Evolutionary conservation across 2,888 invertebrate genomes (phyloP).

Genomic region (Schizotus pectinicornis): DNA sequence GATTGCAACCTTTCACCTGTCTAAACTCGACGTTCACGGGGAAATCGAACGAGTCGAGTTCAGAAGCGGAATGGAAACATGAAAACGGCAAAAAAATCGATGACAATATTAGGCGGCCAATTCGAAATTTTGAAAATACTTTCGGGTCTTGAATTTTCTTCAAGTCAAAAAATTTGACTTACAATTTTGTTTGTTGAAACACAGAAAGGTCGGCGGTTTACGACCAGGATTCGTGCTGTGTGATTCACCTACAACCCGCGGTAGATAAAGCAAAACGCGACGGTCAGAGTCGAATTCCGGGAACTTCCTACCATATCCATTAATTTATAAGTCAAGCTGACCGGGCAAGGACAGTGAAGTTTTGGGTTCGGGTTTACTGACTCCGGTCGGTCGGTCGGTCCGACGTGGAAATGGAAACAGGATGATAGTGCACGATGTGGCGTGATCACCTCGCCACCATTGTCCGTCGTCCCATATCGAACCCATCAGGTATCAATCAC

Average conservation of each 20-base stretch:
- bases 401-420: background rate
- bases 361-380: constrained; percentile 18
- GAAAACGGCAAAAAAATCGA: too few species aligned
- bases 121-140: too few species aligned
- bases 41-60: too few species aligned
- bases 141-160: too few species aligned
- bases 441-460: constrained; percentile 28
- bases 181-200: too few species aligned
- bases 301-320: constrained; percentile 17
- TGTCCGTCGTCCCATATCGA: constrained; percentile 32
- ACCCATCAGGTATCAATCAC: constrained; percentile 35
- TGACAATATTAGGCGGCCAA: too few species aligned
- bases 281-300: constrained; percentile 6
- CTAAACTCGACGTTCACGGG: too few species aligned
- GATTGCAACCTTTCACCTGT: too few species aligned
- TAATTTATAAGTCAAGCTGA: constrained; percentile 11
- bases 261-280: constrained; percentile 7
- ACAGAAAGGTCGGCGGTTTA: too few species aligned
- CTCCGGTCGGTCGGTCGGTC: constrained; percentile 7
- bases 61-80: too few species aligned
- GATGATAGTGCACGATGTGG: constrained; percentile 8
- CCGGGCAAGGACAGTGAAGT: constrained; percentile 9
- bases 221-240: background rate
- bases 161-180: too few species aligned
- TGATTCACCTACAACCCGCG: constrained; percentile 8